Percentiles rank a stretch among this genome's conserved stretches.
Conservation (phyloP, 2,797 vertebrate genomes). For the Merluccius polli region DNA sequence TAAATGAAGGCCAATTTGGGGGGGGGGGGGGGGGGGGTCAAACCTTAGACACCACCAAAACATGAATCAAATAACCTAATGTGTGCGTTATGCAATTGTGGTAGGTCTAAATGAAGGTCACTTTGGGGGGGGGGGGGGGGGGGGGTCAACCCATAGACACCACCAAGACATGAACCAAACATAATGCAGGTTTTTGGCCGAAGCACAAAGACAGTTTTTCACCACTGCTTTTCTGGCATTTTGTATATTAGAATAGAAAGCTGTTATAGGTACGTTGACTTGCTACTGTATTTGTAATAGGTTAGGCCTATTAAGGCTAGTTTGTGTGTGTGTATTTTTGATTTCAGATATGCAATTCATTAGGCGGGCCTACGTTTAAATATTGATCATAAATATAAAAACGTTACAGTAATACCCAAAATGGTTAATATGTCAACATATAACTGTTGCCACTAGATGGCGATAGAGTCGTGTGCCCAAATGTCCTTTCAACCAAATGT, state of each 20-base stretch:
- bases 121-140: too few species aligned
- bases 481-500: slow-evolving; percentile 3
- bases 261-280: not conserved
- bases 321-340: not conserved
- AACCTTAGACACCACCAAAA: not conserved
- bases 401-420: not conserved
- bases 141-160: not conserved
- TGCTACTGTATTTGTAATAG: not conserved
- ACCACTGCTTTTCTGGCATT: not conserved
- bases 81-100: too few species aligned
- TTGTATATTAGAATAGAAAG: not conserved
- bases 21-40: too few species aligned
- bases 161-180: not conserved
- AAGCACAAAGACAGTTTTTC: not conserved
- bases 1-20: not conserved
- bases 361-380: not conserved
- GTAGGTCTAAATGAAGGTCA: too few species aligned
- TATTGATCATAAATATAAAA: not conserved
- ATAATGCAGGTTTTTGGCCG: not conserved
- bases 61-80: not conserved
- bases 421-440: not conserved
- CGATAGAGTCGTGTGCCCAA: slow-evolving; percentile 19
- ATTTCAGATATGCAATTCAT: not conserved
- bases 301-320: not conserved
- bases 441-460: slow-evolving; percentile 57